phyloP scores from a whole-genome alignment of 2,888 invertebrate genomes.

The Liodrosophila aerea region DNA sequence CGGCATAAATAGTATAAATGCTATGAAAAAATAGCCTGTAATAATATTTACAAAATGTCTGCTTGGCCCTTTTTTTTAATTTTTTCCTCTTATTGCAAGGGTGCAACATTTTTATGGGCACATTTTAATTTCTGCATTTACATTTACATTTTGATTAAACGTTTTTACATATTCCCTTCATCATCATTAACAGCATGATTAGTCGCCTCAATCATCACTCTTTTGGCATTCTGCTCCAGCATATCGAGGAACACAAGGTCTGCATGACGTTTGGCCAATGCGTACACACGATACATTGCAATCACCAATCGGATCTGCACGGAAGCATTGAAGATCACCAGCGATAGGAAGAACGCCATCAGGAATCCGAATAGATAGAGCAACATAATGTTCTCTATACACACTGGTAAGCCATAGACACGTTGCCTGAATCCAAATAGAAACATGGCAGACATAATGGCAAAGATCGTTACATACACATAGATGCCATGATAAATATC shows the following conservation, averaged over 20 bases:
- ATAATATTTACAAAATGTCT: conserved; percentile 78
- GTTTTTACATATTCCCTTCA: conserved; percentile 58
- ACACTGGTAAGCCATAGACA: conserved; percentile 15
- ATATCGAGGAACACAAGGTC: too few species aligned
- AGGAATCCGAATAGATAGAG: conserved; percentile 18
- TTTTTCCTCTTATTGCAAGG: not conserved
- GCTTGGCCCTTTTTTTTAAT: conserved; percentile 25
- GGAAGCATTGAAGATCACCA: conserved; percentile 1
- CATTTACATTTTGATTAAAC: conserved; percentile 75
- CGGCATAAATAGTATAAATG: conserved; percentile 37
- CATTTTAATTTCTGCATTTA: conserved; percentile 66
- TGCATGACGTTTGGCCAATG: too few species aligned
- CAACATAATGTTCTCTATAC: conserved; percentile 10
- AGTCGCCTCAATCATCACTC: not conserved
- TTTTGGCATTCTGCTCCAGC: too few species aligned
- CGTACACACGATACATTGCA: too few species aligned
- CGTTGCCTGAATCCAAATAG: conserved; percentile 10
- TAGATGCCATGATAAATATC: conserved; percentile 26
- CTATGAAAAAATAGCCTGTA: conserved; percentile 66
- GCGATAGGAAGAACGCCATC: conserved; percentile 12
- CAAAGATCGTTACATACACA: conserved; percentile 11
- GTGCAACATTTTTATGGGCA: conserved; percentile 57
- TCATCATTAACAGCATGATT: conserved; percentile 14
- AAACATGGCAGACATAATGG: not conserved
- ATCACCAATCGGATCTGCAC: too few species aligned